phyloP scores from a whole-genome alignment of 2,797 vertebrate species.

The Meda fulgida region DNA sequence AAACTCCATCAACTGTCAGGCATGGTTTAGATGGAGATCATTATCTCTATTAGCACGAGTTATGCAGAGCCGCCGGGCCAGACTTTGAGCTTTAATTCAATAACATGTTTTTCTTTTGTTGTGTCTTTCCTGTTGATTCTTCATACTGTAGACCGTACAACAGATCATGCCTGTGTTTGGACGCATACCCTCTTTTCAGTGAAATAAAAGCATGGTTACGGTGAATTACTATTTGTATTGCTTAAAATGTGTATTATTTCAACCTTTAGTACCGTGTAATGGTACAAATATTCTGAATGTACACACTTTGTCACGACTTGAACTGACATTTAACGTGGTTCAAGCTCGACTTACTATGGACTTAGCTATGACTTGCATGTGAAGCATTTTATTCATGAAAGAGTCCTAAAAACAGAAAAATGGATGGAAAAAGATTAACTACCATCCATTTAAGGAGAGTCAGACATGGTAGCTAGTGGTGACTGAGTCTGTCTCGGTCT shows the following conservation, averaged over 20 bases:
- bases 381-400: background rate
- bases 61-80: background rate
- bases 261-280: background rate
- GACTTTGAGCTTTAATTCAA: constrained; percentile 2
- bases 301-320: background rate
- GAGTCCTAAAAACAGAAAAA: background rate
- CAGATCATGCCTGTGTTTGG: background rate
- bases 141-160: background rate
- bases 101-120: constrained; percentile 4
- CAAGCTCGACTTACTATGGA: background rate
- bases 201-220: background rate
- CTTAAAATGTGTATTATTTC: background rate
- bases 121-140: constrained; percentile 9
- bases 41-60: constrained; percentile 34
- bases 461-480: constrained; percentile 24
- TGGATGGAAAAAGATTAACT: background rate
- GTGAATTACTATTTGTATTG: background rate
- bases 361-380: background rate
- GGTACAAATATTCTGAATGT: background rate
- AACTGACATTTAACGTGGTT: background rate
- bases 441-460: background rate
- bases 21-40: constrained; percentile 33
- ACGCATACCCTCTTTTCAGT: background rate
- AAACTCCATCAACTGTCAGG: constrained; percentile 38
- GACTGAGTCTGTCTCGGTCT: background rate